Evolutionary conservation across 2,888 invertebrate species (phyloP), one percentile per base, ranked within the genome.

Genomic region (Steinernema hermaphroditum): DNA sequence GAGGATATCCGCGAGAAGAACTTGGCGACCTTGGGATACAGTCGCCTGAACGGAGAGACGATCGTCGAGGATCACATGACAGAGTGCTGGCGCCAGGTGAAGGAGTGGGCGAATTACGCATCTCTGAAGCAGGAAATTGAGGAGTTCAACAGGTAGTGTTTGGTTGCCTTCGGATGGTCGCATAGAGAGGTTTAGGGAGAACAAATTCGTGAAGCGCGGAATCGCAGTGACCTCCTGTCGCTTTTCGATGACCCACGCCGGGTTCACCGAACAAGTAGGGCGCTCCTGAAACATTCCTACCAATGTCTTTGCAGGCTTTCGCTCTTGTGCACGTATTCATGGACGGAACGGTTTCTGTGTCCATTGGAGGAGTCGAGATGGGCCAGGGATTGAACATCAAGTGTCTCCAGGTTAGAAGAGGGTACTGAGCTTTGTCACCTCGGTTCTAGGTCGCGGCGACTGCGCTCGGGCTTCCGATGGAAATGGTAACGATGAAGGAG

Each of bases 351-450:
- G 93, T 96, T 1, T 89, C 94, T 12, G 82, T 96, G 24, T 91
- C 92, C 0, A 94, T 94, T 86, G 89, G 89, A 37, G 95, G 94
- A 16, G 92, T 92, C 0, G 96, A 96, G 90, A 96, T 96, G 92
- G 96, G 96, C 0, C 96, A 96, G 89, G 96, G 96, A 0, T 89
- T 96, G 2, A 93, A 95, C 86, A 95, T 93, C 0, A 96, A 96
- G 90, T 93, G 94, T 92, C 91, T 93, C 0, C 85, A 90, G 88
- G 91, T 94, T 14, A 93, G 46, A 4, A 9, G 4, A 37, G n/a
- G n/a, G n/a, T n/a, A n/a, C n/a, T n/a, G n/a, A n/a, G n/a, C n/a
- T n/a, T n/a, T n/a, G n/a, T n/a, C n/a, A 46, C n/a, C 4, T 16
- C 24, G 27, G 4, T 6, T 57, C 16, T 32, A 57, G 19, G 71